Percentiles rank a stretch among this genome's conserved stretches.
These are phyloP conservation scores for Caenorhabditis sp. DNA, from an alignment of 2,888 invertebrate genomes.

Conservation along the genomic window DNA sequence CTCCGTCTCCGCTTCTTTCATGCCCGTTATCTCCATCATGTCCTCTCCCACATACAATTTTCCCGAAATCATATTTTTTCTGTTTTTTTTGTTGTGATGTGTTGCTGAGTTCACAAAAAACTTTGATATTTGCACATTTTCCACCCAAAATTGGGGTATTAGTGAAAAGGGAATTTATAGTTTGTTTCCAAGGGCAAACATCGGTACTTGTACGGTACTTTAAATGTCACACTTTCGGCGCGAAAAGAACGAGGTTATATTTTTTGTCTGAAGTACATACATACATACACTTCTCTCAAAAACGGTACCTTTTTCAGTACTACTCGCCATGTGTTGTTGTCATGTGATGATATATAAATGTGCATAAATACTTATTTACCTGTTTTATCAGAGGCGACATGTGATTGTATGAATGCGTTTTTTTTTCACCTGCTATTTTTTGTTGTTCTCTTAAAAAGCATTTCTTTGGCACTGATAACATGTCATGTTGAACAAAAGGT, in stretches of 20 bases:
- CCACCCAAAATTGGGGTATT: not conserved
- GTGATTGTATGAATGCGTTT: too few species aligned
- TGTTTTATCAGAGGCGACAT: not conserved
- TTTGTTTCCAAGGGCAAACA: slow-evolving; percentile 1
- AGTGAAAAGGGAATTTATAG: too few species aligned
- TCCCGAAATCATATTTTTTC: slow-evolving; percentile 1
- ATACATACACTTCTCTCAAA: too few species aligned
- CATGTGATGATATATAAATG: slow-evolving; percentile 2
- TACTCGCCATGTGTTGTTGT: not conserved
- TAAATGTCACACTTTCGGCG: not conserved
- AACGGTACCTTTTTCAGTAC: too few species aligned
- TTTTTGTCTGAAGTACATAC: not conserved
- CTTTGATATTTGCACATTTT: not conserved
- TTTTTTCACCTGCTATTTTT: too few species aligned
- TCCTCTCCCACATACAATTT: slow-evolving; percentile 3
- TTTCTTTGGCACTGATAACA: too few species aligned
- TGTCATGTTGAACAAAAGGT: too few species aligned
- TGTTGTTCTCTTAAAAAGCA: too few species aligned
- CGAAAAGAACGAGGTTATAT: not conserved
- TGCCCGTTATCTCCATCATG: too few species aligned
- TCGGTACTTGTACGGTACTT: slow-evolving; percentile 1
- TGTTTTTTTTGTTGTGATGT: not conserved
- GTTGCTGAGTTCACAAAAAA: not conserved
- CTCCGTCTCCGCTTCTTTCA: too few species aligned
- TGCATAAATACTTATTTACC: not conserved